Evolutionary conservation across 1,140 invertebrate species (phyloP), one percentile per base, ranked within the genome.

Genomic region (Diplogasteroides magnus): DNA sequence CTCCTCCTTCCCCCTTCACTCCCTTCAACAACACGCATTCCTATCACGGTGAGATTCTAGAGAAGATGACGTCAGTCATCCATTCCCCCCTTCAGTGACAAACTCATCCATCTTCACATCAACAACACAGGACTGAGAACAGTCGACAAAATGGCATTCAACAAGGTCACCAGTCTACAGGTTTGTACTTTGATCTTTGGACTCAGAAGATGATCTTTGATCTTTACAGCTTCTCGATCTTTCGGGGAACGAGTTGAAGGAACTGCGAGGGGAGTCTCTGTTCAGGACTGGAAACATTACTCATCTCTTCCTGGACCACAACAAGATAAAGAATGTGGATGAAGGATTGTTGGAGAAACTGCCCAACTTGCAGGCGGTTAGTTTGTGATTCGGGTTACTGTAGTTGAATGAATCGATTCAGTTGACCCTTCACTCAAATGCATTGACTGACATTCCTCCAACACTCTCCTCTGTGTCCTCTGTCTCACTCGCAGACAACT

Each of bases 121-220:
- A 80, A 78, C 58, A 31, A 28, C n/a, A 74, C 76, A 0, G 59
- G 70, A 2, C 29, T 81, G 13, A 55, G 67, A n/a, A 57, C 15
- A 15, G 78, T 81, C 31, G 59, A 81, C 28, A 69, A 76, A 15
- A 68, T 59, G 25, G 75, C 80, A 0, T 82, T 81, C 73, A 77
- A 80, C 56, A 70, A 64, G 3, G 32, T 82, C 13, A 57, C 75
- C 13, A 69, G 61, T 28, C 60, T 81, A 29, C 37, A 67, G 69
- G 71, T 65, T 68, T 32, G 2, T 19, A 11, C 6, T 48, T 48
- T 48, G 37, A 13, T 29, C 2, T 1, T 37, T 57, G 15, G 26
- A 65, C 37, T 26, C 14, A 2, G 15, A 68, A 64, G 0, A 28
- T n/a, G 11, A 23, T 2, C 31, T 11, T 48, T 48, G 37, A 48